Evolutionary conservation across 2,113 vertebrate species (phyloP).

Genomic region (Ramphastos sulfuratus): DNA sequence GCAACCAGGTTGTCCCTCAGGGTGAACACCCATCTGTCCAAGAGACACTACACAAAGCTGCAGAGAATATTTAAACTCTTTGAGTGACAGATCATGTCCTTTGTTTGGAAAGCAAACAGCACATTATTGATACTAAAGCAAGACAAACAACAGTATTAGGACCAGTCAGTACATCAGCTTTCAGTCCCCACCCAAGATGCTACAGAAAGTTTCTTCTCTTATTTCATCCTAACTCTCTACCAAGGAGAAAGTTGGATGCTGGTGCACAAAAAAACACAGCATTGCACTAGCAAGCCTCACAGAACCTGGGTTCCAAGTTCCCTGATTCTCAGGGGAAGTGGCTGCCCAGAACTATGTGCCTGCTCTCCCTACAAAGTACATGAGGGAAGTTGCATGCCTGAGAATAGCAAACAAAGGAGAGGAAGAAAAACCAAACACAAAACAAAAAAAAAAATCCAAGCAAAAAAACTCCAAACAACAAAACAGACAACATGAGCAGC

Average conservation of each 20-base stretch:
- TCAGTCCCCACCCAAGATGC: background rate
- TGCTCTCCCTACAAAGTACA: background rate
- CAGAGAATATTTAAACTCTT: background rate
- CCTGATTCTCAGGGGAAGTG: background rate
- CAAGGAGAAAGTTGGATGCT: background rate
- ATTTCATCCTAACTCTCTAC: background rate
- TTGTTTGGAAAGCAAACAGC: constrained; percentile 6
- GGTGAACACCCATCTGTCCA: fast-evolving
- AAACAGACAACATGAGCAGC: background rate
- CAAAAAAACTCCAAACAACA: background rate
- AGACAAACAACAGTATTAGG: background rate
- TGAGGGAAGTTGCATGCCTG: background rate
- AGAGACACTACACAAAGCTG: background rate
- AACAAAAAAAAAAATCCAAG: no score
- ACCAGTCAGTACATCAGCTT: background rate
- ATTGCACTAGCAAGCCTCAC: background rate
- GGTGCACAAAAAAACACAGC: background rate
- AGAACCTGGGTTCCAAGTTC: background rate
- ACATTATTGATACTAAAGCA: background rate
- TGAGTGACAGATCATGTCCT: background rate
- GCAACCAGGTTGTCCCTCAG: background rate
- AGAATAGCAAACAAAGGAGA: background rate
- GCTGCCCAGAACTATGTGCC: background rate
- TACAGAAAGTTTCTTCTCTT: background rate
- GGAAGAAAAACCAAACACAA: background rate